Conservation (phyloP, 2,888 invertebrate species). For the Epirrhoe alternata region DNA sequence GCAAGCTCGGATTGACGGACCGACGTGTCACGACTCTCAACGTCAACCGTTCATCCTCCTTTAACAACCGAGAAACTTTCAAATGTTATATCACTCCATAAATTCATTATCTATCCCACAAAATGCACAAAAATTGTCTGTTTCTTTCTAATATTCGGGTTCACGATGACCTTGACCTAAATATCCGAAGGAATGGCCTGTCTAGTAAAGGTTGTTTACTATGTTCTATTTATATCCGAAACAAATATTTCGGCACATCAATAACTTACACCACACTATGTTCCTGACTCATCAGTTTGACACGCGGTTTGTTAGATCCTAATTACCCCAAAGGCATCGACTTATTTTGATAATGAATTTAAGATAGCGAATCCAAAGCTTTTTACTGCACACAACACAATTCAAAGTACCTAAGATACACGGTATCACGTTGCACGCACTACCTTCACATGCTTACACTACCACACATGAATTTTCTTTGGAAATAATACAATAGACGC, state of each 20-base stretch:
- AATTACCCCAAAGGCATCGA: conserved; percentile 29
- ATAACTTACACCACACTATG: conserved; percentile 25
- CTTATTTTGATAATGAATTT: conserved; percentile 32
- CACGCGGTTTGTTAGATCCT: conserved; percentile 27
- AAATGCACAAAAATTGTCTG: conserved; percentile 6
- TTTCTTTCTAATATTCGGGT: conserved; percentile 44
- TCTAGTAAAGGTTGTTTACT: conserved; percentile 52
- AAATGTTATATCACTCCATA: conserved; percentile 46
- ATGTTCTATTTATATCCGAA: conserved; percentile 49
- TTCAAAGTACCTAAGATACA: conserved; percentile 33
- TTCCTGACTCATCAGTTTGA: conserved; percentile 13
- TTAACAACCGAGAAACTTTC: conserved; percentile 59
- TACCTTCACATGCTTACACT: conserved; percentile 52
- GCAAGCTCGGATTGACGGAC: conserved; percentile 84
- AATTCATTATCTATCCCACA: conserved; percentile 3
- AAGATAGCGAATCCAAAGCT: conserved; percentile 37
- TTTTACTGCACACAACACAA: conserved; percentile 39
- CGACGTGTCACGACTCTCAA: conserved; percentile 75
- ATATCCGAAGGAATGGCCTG: conserved; percentile 57
- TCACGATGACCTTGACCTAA: conserved; percentile 80
- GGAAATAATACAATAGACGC: conserved; percentile 61
- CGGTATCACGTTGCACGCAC: conserved; percentile 46
- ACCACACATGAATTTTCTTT: conserved; percentile 64
- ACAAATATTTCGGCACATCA: conserved; percentile 39
- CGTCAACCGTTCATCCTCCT: conserved; percentile 66